Conservation (phyloP, 2,888 invertebrate genomes). For the Acrobasis consociella region DNA sequence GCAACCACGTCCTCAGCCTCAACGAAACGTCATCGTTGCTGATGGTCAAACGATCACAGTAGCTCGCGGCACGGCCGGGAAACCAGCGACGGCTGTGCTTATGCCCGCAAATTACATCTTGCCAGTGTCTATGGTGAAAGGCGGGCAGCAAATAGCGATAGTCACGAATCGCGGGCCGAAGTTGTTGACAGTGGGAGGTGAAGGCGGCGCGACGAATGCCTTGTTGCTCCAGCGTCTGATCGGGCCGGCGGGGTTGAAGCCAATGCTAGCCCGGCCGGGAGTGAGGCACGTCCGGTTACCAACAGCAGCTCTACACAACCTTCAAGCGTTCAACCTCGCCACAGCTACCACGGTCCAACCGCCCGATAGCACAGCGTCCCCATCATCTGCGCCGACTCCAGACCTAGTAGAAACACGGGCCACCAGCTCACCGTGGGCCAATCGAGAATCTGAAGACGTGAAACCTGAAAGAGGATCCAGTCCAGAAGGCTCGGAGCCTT, state of each 20-base stretch:
- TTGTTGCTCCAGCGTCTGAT: conserved; percentile 86
- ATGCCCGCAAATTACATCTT: conserved; percentile 89
- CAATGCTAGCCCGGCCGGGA: conserved; percentile 78
- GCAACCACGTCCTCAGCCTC: conserved; percentile 59
- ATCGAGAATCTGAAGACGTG: conserved; percentile 54
- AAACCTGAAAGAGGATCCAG: conserved; percentile 66
- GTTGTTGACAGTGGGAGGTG: conserved; percentile 73
- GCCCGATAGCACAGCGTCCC: conserved; percentile 63
- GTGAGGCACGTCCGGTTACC: conserved; percentile 80
- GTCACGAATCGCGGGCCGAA: conserved; percentile 87
- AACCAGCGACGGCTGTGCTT: conserved; percentile 85
- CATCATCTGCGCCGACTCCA: conserved; percentile 57
- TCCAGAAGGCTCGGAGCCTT: conserved; percentile 70
- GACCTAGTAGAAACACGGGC: conserved; percentile 67
- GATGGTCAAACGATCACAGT: conserved; percentile 86
- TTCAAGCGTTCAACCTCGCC: conserved; percentile 68
- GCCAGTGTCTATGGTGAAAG: conserved; percentile 88
- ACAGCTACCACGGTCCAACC: conserved; percentile 57
- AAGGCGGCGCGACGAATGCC: conserved; percentile 83
- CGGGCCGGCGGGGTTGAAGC: conserved; percentile 84
- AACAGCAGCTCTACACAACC: conserved; percentile 70
- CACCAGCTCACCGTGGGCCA: conserved; percentile 66
- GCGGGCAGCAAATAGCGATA: conserved; percentile 88
- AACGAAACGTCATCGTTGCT: conserved; percentile 83
- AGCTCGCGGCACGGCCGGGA: conserved; percentile 83